Base-by-base conservation (phyloP, 2,888 invertebrate species). In the Ceratothoa steindachneri region DNA sequence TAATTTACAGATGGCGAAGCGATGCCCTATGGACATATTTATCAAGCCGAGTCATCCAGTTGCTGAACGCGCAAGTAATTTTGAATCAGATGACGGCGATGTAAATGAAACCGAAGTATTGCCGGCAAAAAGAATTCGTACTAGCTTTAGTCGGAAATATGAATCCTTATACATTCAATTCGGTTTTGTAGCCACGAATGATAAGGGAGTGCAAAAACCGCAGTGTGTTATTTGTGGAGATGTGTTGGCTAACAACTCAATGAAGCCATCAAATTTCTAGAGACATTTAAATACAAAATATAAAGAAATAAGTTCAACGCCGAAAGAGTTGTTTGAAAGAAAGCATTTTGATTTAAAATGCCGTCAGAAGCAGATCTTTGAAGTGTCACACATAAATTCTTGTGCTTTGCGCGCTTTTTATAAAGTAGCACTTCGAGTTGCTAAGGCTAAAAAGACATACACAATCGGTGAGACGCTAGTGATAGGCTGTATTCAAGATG, bases 391-490 rank as follows among this genome's bases (percentile, higher is more conserved):
- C n/a, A 41, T 51, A 55, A 55, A 60, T 60, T 55, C 60, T 70
- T 70, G 22, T 70, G 70, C 60, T 55, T 70, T 71, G 24, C 66
- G 30, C 31, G 31, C 55, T 70, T 60, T 41, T 66, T 71, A 51
- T 66, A 71, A 65, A 66, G 66, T 71, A 66, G 71, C 41, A n/a
- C 60, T 60, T 60, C 60, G 60, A 60, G 30, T n/a, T 71, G 15
- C 41, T 7, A 74, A 75, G 55, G 5, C 52, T 30, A 67, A 75
- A 64, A 74, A 69, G 51, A 52, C 76, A 68, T 68, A 52, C 60
- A 70, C 76, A 69, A 76, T 70, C 29, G 65, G 67, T 51, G 73
- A 65, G 67, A 55, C 71, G 31, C 69, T 77, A 28, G 70, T 77
- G 67, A 30, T 67, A 64, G 52, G 67, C 27, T 69, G 67, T 60